phyloP scores from a whole-genome alignment of 1,140 invertebrate genomes.

The Calliopsis andreniformis region DNA sequence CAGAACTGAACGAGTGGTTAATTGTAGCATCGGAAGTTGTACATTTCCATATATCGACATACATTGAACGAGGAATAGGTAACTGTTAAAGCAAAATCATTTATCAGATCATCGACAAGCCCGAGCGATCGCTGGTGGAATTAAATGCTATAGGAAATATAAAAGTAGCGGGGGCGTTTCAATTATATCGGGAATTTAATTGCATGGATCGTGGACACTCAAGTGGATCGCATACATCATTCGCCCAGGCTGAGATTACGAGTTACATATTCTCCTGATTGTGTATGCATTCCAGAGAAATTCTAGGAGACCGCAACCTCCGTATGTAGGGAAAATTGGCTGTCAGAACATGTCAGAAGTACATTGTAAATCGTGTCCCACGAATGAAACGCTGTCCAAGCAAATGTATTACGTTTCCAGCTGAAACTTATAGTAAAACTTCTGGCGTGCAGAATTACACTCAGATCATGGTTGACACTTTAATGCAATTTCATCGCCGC shows the following conservation, averaged over 20 bases:
- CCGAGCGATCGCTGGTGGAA: not conserved
- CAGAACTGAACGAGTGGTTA: not conserved
- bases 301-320: not conserved
- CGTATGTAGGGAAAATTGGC: not conserved
- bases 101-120: not conserved
- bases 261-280: not conserved
- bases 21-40: not conserved
- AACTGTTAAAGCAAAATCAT: too few relatives aligned
- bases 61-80: too few relatives aligned
- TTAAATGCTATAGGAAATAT: not conserved
- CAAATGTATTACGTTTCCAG: not conserved
- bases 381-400: not conserved
- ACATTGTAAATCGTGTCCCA: too few relatives aligned
- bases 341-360: not conserved
- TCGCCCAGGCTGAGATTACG: not conserved
- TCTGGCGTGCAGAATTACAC: too few relatives aligned
- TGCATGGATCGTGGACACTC: not conserved
- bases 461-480: too few relatives aligned
- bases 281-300: not conserved
- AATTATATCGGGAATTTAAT: conserved; percentile 6
- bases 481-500: too few relatives aligned
- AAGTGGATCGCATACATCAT: not conserved
- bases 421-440: not conserved
- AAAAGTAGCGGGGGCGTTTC: not conserved
- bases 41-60: too few relatives aligned